Percentiles rank a stretch among this genome's conserved stretches.
These are phyloP conservation scores for Periophthalmus modestus DNA, from an alignment of 2,113 vertebrate species.

Conservation along the genomic window DNA sequence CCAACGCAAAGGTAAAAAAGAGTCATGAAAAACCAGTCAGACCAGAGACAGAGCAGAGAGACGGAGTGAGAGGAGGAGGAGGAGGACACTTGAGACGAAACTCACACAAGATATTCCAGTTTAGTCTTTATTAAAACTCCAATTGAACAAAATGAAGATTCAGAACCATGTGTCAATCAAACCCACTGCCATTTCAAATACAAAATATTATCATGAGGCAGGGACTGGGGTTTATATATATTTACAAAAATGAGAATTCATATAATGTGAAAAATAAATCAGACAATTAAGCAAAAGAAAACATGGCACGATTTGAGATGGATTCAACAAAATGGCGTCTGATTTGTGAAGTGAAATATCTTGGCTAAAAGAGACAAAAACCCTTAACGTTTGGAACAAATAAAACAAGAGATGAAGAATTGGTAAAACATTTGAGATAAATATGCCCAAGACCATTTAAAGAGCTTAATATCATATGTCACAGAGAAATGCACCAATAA, in stretches of 20 bases:
- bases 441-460: not conserved
- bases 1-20: too few relatives aligned
- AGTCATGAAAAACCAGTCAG: not conserved
- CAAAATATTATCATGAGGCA: not conserved
- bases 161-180: not conserved
- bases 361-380: too few relatives aligned
- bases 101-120: not conserved
- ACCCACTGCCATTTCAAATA: slow-evolving; percentile 2
- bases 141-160: not conserved
- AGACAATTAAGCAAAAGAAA: not conserved
- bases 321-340: not conserved
- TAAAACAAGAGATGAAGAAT: not conserved
- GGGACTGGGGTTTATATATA: not conserved
- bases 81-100: not conserved
- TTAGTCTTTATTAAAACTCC: not conserved
- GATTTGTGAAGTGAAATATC: too few relatives aligned
- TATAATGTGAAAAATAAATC: not conserved
- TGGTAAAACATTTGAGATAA: not conserved
- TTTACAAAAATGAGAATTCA: not conserved
- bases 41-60: not conserved
- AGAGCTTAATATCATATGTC: not conserved
- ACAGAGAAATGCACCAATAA: not conserved
- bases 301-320: slow-evolving; percentile 4
- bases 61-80: too few relatives aligned
- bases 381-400: not conserved